These are phyloP conservation scores for Dryadula phaetusa DNA, from an alignment of 2,888 invertebrate genomes.

Conservation along the genomic window DNA sequence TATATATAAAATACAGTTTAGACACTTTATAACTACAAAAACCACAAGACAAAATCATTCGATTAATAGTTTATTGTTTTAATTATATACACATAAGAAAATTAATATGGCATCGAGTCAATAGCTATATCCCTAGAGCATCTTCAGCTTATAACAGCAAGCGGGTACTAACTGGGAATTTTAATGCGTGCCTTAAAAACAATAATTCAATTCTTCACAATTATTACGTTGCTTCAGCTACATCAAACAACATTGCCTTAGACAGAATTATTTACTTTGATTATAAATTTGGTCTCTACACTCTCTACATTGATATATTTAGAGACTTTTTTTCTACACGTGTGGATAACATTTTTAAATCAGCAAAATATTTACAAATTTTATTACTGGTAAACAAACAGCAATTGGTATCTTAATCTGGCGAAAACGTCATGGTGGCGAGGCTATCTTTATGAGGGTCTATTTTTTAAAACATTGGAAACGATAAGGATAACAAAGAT, in stretches of 20 bases:
- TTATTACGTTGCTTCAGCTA: background rate
- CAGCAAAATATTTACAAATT: no score
- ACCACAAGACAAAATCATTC: background rate
- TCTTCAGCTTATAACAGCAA: constrained; percentile 10
- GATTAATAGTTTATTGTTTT: constrained; percentile 3
- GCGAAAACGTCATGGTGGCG: no score
- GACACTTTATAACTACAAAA: background rate
- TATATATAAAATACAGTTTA: no score
- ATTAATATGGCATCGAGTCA: constrained; percentile 14
- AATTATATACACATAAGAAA: background rate
- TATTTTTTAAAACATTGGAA: no score
- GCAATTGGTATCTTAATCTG: no score
- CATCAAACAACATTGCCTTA: background rate
- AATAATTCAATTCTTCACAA: background rate
- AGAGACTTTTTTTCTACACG: no score
- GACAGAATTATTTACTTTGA: background rate
- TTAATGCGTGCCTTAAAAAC: constrained; percentile 8
- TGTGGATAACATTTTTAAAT: no score
- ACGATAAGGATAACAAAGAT: no score
- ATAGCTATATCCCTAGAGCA: constrained; percentile 13
- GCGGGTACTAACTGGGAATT: background rate
- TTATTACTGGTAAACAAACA: no score
- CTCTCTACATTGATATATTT: no score
- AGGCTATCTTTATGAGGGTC: no score
- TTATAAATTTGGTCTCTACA: background rate